These are phyloP conservation scores for Deroplatys truncata DNA, from an alignment of 2,888 invertebrate species.

Conservation along the genomic window DNA sequence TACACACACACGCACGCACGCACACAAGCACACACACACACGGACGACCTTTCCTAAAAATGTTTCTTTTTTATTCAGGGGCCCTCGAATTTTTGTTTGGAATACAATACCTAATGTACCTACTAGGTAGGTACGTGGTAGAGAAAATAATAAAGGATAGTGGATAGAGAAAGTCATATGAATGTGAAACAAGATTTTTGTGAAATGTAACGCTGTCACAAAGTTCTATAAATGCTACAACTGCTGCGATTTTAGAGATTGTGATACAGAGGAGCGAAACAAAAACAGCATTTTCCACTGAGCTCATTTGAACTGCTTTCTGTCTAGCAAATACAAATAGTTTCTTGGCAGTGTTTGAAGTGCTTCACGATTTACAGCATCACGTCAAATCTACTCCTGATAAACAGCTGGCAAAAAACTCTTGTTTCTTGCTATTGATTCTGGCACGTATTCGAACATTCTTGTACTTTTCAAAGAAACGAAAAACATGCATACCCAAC, in stretches of 20 bases:
- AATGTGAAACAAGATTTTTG: too few species aligned
- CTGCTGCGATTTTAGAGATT: neutral
- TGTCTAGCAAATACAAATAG: neutral
- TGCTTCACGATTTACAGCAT: neutral
- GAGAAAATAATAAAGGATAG: too few species aligned
- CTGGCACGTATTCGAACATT: neutral
- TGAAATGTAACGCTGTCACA: too few species aligned
- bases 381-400: neutral
- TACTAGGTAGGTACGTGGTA: too few species aligned
- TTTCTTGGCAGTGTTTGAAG: neutral
- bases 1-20: too few species aligned
- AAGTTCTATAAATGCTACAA: neutral
- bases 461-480: neutral
- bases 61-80: too few species aligned
- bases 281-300: neutral
- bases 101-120: too few species aligned
- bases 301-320: neutral
- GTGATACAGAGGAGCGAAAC: neutral
- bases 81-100: too few species aligned
- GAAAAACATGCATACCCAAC: neutral
- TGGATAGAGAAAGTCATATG: too few species aligned
- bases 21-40: too few species aligned
- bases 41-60: too few species aligned
- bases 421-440: neutral
- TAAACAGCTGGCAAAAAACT: neutral